Base-by-base conservation (phyloP, 2,797 vertebrate genomes). In the Cottoperca gobio region DNA sequence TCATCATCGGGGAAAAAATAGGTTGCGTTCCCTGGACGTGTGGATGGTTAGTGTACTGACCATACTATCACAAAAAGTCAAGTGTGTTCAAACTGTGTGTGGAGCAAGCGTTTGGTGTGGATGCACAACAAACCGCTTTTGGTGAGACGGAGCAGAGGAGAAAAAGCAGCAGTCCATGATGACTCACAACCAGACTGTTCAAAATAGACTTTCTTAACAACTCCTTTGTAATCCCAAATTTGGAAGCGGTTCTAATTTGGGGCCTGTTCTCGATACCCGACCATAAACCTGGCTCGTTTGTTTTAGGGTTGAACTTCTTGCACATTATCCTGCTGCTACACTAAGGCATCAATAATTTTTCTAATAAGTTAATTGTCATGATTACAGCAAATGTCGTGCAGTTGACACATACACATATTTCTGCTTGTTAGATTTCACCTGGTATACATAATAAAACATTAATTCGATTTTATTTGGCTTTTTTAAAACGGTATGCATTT, bases 401-500 rank as follows among this genome's bases (percentile, higher is more conserved):
- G 19, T 17, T 60, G n/a, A n/a, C 1, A 43, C 26, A 55, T n/a
- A n/a, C 49, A 46, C 46, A 50, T 16, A 40, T 43, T 66, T 45
- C 53, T 26, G 17, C 11, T 50, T 64, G 53, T 50, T 66, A 43
- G 16, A 60, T 48, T 66, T 49, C 62, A 67, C 3, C 35, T 45
- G 4, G n/a, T 4, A 8, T 33, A 39, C 40, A 54, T 37, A 46
- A 60, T 39, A 24, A 39, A 52, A 12, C 23, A 10, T 11, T 13
- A 33, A 24, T 64, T 3, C 19, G 16, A 42, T 57, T 42, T 2
- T 14, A 19, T 31, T 49, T 37, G 17, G 9, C 40, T 40, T 54
- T 60, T 74, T 64, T 28, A 14, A 49, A 62, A 21, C 11, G 24
- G 33, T 28, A 57, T 50, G 19, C 40, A 72, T 59, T 65, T 55